Percentiles rank a stretch among this genome's conserved stretches.
phyloP scores from a whole-genome alignment of 2,113 vertebrate species.

The Lamprotornis superbus region DNA sequence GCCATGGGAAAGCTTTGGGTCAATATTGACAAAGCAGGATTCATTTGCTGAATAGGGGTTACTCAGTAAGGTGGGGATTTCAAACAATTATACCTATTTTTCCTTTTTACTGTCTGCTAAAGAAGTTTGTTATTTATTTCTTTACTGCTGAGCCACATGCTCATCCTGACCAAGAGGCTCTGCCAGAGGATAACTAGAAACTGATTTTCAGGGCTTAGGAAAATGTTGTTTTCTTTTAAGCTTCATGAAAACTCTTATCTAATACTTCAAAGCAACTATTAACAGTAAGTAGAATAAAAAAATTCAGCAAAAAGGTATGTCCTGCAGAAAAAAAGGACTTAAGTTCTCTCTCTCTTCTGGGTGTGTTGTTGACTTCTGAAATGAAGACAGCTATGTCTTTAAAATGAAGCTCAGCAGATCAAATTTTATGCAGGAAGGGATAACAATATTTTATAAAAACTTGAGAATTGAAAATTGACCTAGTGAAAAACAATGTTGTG shows the following conservation, averaged over 20 bases:
- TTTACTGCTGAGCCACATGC: neutral
- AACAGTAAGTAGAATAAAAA: neutral
- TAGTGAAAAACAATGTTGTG: neutral
- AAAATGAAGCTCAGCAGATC: neutral
- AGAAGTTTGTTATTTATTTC: neutral
- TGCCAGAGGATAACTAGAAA: neutral
- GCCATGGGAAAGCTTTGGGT: neutral
- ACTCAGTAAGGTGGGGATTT: neutral
- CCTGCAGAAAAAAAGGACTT: neutral
- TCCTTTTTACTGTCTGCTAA: neutral
- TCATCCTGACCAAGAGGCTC: neutral
- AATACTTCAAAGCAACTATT: neutral
- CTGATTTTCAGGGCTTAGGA: neutral
- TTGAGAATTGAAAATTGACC: conserved; percentile 10
- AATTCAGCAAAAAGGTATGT: neutral
- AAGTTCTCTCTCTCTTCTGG: neutral
- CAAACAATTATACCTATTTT: neutral
- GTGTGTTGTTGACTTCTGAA: neutral
- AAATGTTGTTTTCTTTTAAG: neutral
- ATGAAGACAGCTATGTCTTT: neutral
- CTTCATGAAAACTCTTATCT: neutral
- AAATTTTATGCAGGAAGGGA: neutral
- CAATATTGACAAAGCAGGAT: neutral
- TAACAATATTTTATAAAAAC: neutral
- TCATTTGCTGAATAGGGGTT: neutral